Evolutionary conservation across 1,140 invertebrate species (phyloP), one percentile per base, ranked within the genome.

Genomic region (Olivierus martensii): DNA sequence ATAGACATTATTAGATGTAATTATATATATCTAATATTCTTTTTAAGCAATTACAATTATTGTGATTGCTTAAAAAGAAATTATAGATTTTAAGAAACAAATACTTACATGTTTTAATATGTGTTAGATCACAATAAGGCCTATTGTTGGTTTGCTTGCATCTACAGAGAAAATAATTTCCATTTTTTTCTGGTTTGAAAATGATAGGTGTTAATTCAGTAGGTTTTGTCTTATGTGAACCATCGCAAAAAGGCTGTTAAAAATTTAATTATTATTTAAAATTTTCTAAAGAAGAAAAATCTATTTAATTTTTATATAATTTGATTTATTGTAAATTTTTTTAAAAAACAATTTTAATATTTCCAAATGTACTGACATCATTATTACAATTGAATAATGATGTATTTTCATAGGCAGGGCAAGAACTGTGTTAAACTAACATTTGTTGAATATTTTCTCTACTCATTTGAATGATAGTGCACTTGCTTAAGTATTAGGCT

Each of bases 231-330:
- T 56, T 55, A 46, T 60, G 59, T 10, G 57, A 44, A 61, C 67
- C 66, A 62, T 69, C 67, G 60, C 67, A 69, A 60, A 67, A 67
- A 2, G 66, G 67, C 55, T 69, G 7, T 43, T 17, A 43, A 43
- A 43, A 43, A 6, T 6, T 6, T 18, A 43, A 43, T 17, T 1
- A 17, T 43, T 43, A 22, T 2, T 4, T 22, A 43, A 22, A 43
- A 22, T 6, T 43, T 43, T 43, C 41, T 0, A 18, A 18, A 9
- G 4, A 18, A 18, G 9, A 43, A 9, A 28, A 28, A 28, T 6
- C 28, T 28, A 9, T n/a, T n/a, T n/a, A n/a, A n/a, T n/a, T 12
- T 39, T 12, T 39, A 39, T 39, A 39, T 12, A 17, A 39, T 17
- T 12, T 39, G 17, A 39, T 39, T n/a, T n/a, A n/a, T n/a, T n/a